Percentiles rank a stretch among this genome's conserved stretches.
phyloP scores from a whole-genome alignment of 1,140 invertebrate species.

The Archivesica marissinica region DNA sequence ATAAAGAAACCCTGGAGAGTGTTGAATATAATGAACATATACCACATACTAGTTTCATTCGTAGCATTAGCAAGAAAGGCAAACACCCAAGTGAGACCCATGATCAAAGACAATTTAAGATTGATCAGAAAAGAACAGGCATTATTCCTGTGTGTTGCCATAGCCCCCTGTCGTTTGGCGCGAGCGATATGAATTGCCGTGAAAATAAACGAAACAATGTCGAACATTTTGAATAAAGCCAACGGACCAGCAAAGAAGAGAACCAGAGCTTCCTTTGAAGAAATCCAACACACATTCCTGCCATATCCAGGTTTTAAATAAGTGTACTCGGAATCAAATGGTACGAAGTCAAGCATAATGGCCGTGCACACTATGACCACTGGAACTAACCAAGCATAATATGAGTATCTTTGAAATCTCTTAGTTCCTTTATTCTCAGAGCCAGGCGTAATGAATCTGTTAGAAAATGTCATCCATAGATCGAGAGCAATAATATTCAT shows the following conservation, averaged over 20 bases:
- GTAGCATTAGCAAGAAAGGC: constrained; percentile 74
- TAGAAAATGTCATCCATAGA: constrained; percentile 86
- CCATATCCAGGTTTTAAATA: constrained; percentile 70
- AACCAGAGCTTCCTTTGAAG: constrained; percentile 67
- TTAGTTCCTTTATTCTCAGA: constrained; percentile 58
- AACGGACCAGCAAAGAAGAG: constrained; percentile 81
- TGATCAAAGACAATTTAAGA: constrained; percentile 83
- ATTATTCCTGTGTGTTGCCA: constrained; percentile 57
- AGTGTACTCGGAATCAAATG: background rate
- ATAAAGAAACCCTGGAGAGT: constrained; percentile 71
- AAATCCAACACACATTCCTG: constrained; percentile 83
- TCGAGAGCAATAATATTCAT: constrained; percentile 86
- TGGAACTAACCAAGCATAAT: constrained; percentile 85
- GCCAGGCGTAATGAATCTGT: constrained; percentile 61
- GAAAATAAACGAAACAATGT: constrained; percentile 76
- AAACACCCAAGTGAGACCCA: constrained; percentile 81
- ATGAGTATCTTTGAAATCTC: constrained; percentile 84
- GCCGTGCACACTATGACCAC: constrained; percentile 83
- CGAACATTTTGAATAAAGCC: constrained; percentile 74
- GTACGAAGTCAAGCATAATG: constrained; percentile 83
- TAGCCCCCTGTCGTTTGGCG: constrained; percentile 53
- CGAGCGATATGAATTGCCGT: constrained; percentile 84
- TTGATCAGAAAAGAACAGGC: constrained; percentile 84
- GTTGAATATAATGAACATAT: constrained; percentile 72
- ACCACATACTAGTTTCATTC: constrained; percentile 59